A percentile compares a stretch with the other conserved stretches of the same genome.
Evolutionary conservation across 2,888 invertebrate species (phyloP).

Genomic region (Drosophila monieri): DNA sequence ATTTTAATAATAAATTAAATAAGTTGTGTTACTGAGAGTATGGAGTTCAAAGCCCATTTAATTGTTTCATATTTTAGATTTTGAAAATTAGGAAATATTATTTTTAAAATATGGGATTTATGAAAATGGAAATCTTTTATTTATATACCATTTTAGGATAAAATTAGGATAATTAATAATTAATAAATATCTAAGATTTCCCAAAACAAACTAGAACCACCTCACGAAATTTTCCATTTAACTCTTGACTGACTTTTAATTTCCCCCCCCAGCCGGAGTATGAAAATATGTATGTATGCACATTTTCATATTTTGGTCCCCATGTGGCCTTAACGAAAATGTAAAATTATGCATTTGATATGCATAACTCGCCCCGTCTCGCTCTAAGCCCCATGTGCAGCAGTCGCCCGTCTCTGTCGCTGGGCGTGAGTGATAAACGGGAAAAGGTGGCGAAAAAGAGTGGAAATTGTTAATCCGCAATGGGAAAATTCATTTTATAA

Average conservation of each 20-base stretch:
- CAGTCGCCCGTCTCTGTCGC: neutral
- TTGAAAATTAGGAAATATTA: too few relatives aligned
- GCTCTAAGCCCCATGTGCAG: slow-evolving; percentile 20
- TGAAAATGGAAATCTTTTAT: too few relatives aligned
- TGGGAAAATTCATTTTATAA: slow-evolving; percentile 81
- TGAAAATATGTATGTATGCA: slow-evolving; percentile 4
- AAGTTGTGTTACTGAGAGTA: too few relatives aligned
- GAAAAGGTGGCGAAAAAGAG: slow-evolving; percentile 34
- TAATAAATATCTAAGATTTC: too few relatives aligned
- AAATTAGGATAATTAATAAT: too few relatives aligned
- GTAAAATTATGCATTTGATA: slow-evolving; percentile 29
- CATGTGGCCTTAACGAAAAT: slow-evolving; percentile 31
- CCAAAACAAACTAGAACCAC: neutral
- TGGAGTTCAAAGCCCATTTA: too few relatives aligned
- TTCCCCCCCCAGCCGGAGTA: neutral
- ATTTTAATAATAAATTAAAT: too few relatives aligned
- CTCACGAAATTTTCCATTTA: neutral
- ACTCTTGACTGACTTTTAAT: slow-evolving; percentile 19
- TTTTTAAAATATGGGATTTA: too few relatives aligned
- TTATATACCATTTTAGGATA: too few relatives aligned
- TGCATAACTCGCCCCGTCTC: slow-evolving; percentile 14
- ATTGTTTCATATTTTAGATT: too few relatives aligned
- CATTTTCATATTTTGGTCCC: neutral
- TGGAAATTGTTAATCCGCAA: slow-evolving; percentile 81
- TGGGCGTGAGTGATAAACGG: neutral